A percentile compares a stretch with the other conserved stretches of the same genome.
phyloP scores from a whole-genome alignment of 1,140 invertebrate genomes.

The Archegozetes longisetosus region DNA sequence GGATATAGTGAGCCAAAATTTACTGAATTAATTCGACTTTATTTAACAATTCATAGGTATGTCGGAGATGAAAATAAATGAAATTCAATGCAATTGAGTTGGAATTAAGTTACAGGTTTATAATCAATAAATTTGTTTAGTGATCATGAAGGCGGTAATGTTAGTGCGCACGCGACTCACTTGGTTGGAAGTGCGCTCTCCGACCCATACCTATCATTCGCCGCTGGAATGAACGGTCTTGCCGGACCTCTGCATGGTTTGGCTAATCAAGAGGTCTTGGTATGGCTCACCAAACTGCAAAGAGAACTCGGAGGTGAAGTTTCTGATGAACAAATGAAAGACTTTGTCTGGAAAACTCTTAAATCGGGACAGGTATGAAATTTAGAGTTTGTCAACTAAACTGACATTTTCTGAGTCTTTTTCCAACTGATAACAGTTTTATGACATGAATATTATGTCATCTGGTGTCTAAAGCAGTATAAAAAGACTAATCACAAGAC shows the following conservation, averaged over 20 bases:
- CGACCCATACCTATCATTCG: slow-evolving; percentile 42
- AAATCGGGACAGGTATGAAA: slow-evolving; percentile 36
- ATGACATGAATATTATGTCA: too few species aligned
- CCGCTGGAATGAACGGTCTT: slow-evolving; percentile 41
- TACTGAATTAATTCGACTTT: slow-evolving; percentile 40
- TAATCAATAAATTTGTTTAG: slow-evolving; percentile 23
- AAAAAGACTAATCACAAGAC: too few species aligned
- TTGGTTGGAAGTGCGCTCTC: slow-evolving; percentile 42
- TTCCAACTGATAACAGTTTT: too few species aligned
- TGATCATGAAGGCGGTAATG: slow-evolving; percentile 43
- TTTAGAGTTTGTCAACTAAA: neutral
- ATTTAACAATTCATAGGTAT: slow-evolving; percentile 42
- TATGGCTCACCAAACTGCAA: slow-evolving; percentile 33
- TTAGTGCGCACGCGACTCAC: slow-evolving; percentile 42
- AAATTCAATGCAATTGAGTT: neutral
- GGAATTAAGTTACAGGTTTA: neutral
- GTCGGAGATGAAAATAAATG: slow-evolving; percentile 3
- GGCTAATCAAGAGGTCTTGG: slow-evolving; percentile 39
- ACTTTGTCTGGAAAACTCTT: slow-evolving; percentile 42
- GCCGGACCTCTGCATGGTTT: slow-evolving; percentile 43
- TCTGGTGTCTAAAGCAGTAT: too few species aligned
- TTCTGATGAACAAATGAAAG: slow-evolving; percentile 35
- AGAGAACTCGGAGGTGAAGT: slow-evolving; percentile 32
- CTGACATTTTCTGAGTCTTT: too few species aligned
- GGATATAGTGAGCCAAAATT: slow-evolving; percentile 39